Base-by-base conservation (phyloP, 1,140 invertebrate genomes). In the Eulimnadia texana region DNA sequence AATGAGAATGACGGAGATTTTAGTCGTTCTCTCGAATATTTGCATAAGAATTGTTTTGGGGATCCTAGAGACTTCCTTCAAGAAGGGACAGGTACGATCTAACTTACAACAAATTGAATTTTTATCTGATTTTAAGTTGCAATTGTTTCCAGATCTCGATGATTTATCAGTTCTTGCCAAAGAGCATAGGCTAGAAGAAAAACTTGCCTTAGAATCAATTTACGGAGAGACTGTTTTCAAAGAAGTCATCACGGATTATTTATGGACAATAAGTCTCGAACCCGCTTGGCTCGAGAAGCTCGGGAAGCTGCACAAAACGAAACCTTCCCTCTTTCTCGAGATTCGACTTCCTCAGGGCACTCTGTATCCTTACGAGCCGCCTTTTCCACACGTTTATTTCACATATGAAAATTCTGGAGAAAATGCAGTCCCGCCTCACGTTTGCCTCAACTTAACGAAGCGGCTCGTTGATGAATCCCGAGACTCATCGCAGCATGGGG, bases 121-220 rank as follows among this genome's bases (percentile, higher is more conserved):
- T n/a, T n/a, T 9, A 42, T 42, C 6, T 42, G 16, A 42, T 42
- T 42, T 9, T 42, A 9, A 42, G 6, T 42, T 42, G 33, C 6
- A 9, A 42, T 42, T 42, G 6, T 42, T 6, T 9, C 6, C 16
- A 19, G 81, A 84, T 66, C 28, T 25, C 3, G 49, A 57, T 6
- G 50, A 42, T 22, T 50, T 9, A 50, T 49, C 51, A 53, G 42
- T 13, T 25, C 11, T 67, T 85, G 42, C 59, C 80, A 6, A 16
- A 20, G 80, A 83, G 67, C 80, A 80, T 73, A 78, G 79, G 64
- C 70, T 68, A 6, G 84, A 86, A 60, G 85, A 88, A 70, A 83
- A 82, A 71, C 78, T 79, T 65, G 82, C 82, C 1, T 70, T 88
- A 29, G 77, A 84, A 70, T 85, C 84, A 47, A 87, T 87, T 63